These are phyloP conservation scores for Leptopilina drosophilae DNA, from an alignment of 2,888 invertebrate species.

Conservation along the genomic window DNA sequence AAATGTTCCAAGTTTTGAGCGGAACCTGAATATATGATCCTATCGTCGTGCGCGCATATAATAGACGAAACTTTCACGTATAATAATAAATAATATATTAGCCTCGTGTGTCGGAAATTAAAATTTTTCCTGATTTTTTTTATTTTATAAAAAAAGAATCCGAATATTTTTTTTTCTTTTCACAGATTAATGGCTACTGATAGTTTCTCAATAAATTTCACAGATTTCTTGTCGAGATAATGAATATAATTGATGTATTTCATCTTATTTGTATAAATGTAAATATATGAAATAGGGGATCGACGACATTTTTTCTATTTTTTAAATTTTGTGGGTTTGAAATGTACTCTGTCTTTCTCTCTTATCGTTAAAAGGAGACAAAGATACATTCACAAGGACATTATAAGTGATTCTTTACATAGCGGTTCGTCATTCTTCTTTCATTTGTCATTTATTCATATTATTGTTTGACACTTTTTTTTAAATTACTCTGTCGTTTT, in stretches of 20 bases:
- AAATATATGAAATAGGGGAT: constrained; percentile 3
- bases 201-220: constrained; percentile 53
- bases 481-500: too few relatives aligned
- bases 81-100: not conserved
- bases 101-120: not conserved
- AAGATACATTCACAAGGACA: constrained; percentile 45
- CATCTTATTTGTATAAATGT: not conserved
- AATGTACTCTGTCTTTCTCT: not conserved
- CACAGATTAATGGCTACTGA: constrained; percentile 44
- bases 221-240: not conserved
- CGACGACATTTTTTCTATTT: constrained; percentile 10
- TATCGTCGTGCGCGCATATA: not conserved
- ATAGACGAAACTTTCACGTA: constrained; percentile 1
- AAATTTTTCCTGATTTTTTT: not conserved
- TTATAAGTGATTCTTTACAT: constrained; percentile 46
- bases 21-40: constrained; percentile 5
- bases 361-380: constrained; percentile 14
- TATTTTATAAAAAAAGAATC: not conserved
- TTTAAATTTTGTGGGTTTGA: constrained; percentile 42
- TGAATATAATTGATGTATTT: not conserved
- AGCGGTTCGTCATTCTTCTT: constrained; percentile 51
- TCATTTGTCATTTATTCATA: constrained; percentile 52
- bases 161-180: not conserved
- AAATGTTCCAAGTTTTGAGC: not conserved
- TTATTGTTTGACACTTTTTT: too few relatives aligned